These are phyloP conservation scores for Ianthella basta DNA, from an alignment of 37 sponge, comb jelly and placozoan genomes.

Conservation along the genomic window DNA sequence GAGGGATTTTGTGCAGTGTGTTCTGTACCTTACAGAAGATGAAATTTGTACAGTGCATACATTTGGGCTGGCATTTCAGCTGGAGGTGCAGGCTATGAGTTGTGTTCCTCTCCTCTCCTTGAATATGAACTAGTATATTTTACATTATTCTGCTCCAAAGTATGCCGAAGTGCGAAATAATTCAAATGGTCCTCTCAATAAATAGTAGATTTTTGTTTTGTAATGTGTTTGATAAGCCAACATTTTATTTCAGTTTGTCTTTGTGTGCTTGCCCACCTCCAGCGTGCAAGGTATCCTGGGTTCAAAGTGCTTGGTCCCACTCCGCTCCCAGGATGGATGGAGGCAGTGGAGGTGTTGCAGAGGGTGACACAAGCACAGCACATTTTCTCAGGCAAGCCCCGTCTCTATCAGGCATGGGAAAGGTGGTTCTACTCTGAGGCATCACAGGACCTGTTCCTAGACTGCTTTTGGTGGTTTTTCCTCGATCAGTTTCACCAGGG, in stretches of 20 bases:
- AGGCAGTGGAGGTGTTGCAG: conserved; percentile 48
- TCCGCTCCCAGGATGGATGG: conserved; percentile 79
- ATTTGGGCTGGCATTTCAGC: no score
- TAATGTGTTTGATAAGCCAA: not conserved
- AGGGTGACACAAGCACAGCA: conserved; percentile 74
- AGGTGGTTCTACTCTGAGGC: conserved; percentile 39
- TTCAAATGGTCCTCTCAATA: no score
- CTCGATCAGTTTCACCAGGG: conserved; percentile 74
- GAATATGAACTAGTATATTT: no score
- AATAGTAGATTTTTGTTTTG: no score
- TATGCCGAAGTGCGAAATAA: no score
- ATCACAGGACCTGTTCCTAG: conserved; percentile 64
- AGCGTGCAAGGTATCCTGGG: conserved; percentile 87
- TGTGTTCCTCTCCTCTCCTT: no score
- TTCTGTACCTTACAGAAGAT: no score
- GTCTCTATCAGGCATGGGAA: conserved; percentile 48
- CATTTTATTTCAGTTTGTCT: not conserved
- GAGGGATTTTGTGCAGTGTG: not conserved
- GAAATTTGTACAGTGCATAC: no score
- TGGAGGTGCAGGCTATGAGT: no score
- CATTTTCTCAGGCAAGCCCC: conserved; percentile 45
- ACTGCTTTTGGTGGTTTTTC: conserved; percentile 89
- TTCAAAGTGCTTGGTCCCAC: conserved; percentile 51
- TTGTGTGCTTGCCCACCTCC: conserved; percentile 3
- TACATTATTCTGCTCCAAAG: no score